These are phyloP conservation scores for Erpornis zantholeuca DNA, from an alignment of 2,113 vertebrate species.

Conservation along the genomic window DNA sequence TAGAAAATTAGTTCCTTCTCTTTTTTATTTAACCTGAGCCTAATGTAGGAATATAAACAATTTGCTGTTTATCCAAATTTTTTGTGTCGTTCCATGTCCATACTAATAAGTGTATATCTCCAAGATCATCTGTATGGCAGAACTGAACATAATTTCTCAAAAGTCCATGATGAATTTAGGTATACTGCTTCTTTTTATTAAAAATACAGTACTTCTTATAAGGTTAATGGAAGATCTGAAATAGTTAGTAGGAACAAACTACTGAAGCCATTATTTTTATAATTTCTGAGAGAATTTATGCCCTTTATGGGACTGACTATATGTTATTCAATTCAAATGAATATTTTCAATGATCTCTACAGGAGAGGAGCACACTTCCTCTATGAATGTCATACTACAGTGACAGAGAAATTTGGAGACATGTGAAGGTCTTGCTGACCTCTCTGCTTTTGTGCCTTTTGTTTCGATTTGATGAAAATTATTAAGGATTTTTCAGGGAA, in stretches of 20 bases:
- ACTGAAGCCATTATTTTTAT: background rate
- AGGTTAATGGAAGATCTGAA: background rate
- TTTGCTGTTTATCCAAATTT: background rate
- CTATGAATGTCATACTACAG: background rate
- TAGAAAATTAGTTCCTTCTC: background rate
- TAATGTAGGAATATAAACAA: background rate
- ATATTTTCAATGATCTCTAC: background rate
- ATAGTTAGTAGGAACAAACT: background rate
- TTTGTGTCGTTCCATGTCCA: background rate
- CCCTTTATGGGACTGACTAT: background rate
- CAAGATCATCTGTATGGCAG: background rate
- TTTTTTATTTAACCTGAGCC: background rate
- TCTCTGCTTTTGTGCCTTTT: background rate
- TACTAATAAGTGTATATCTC: background rate
- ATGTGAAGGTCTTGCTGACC: background rate
- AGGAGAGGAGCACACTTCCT: background rate
- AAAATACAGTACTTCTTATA: background rate
- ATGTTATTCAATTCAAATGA: background rate
- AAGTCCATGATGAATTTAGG: background rate
- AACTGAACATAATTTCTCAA: background rate
- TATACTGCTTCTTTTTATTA: background rate
- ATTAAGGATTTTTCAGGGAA: background rate
- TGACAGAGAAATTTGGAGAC: background rate
- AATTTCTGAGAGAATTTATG: background rate
- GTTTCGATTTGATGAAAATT: background rate